Conservation (phyloP, 2,888 invertebrate genomes). For the Helleia helle region DNA sequence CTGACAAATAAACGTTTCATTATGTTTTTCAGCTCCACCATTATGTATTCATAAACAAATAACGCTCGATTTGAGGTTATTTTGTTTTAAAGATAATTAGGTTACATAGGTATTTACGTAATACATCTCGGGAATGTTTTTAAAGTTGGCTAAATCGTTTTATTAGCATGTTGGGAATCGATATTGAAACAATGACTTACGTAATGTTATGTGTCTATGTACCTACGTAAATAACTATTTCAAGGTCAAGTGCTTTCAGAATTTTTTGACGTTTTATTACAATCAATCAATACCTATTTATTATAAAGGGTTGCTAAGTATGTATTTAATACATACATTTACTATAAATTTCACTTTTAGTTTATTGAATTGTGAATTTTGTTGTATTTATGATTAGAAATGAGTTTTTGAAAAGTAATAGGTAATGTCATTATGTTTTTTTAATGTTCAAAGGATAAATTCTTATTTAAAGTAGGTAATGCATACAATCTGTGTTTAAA, state of each 20-base stretch:
- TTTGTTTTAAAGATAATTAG: conserved; percentile 21
- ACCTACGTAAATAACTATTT: conserved; percentile 37
- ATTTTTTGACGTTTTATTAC: conserved; percentile 15
- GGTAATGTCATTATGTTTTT: too few relatives aligned
- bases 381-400: too few relatives aligned
- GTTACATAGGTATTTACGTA: conserved; percentile 24
- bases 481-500: too few relatives aligned
- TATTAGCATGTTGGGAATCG: conserved; percentile 36
- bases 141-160: conserved; percentile 38
- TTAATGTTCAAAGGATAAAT: too few relatives aligned
- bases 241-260: conserved; percentile 58
- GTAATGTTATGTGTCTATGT: conserved; percentile 51
- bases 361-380: too few relatives aligned
- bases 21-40: conserved; percentile 42
- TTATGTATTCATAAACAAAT: conserved; percentile 14
- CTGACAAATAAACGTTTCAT: conserved; percentile 38
- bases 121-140: conserved; percentile 21
- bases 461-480: too few relatives aligned
- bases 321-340: too few relatives aligned
- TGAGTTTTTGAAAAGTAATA: too few relatives aligned
- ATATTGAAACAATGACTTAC: conserved; percentile 46
- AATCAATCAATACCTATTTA: conserved; percentile 15
- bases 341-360: too few relatives aligned
- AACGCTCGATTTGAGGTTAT: conserved; percentile 40
- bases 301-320: not conserved